A percentile compares a stretch with the other conserved stretches of the same genome.
These are phyloP conservation scores for Microctonus hyperodae DNA, from an alignment of 2,888 invertebrate species.

Conservation along the genomic window DNA sequence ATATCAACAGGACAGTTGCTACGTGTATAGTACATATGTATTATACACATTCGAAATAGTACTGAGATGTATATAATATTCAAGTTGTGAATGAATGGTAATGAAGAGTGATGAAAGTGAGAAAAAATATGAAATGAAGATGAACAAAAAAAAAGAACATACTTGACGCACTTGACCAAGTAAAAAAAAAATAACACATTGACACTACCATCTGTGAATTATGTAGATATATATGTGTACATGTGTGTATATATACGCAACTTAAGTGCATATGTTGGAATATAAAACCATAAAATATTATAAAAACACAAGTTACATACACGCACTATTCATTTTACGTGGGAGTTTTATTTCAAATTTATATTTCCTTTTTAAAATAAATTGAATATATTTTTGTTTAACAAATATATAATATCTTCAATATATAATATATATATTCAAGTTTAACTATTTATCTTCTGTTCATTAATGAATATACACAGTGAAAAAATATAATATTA, in stretches of 20 bases:
- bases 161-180: conserved; percentile 36
- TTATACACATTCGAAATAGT: neutral
- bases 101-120: neutral
- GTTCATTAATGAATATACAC: conserved; percentile 22
- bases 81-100: neutral
- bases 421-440: no score
- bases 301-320: conserved; percentile 44
- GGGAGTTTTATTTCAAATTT: conserved; percentile 38
- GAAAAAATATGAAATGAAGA: no score
- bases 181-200: conserved; percentile 31
- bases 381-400: no score
- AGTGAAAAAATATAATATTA: neutral
- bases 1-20: no score
- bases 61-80: neutral
- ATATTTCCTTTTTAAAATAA: neutral
- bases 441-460: no score
- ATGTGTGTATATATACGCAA: neutral
- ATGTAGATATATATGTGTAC: neutral
- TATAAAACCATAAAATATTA: conserved; percentile 27
- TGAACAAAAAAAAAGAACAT: neutral
- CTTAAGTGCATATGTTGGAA: conserved; percentile 35
- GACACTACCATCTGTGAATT: conserved; percentile 6
- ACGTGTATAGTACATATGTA: neutral
- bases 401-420: no score
- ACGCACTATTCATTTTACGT: conserved; percentile 41